A percentile compares a stretch with the other conserved stretches of the same genome.
These are phyloP conservation scores for Drosophila mettleri DNA, from an alignment of 2,888 invertebrate genomes.

Conservation along the genomic window DNA sequence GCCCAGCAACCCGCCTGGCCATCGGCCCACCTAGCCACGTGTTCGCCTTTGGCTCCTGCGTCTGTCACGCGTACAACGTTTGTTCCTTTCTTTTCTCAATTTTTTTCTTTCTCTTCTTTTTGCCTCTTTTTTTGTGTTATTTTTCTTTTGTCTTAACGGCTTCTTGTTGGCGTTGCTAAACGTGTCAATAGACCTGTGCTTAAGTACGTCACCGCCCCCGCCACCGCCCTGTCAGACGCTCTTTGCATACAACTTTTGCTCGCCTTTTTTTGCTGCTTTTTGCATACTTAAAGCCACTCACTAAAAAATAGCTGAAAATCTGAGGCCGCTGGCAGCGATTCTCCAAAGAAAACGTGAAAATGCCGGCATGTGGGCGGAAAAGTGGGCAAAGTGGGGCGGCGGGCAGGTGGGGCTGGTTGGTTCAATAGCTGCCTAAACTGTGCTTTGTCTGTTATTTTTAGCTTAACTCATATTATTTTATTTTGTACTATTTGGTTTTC, in stretches of 20 bases:
- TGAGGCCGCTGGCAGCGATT: conserved; percentile 27
- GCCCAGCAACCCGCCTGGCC: neutral
- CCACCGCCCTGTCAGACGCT: neutral
- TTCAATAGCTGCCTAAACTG: conserved; percentile 7
- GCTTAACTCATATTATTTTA: conserved; percentile 29
- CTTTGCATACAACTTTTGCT: neutral
- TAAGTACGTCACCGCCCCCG: conserved; percentile 8
- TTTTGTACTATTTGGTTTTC: conserved; percentile 37
- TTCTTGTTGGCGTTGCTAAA: conserved; percentile 43
- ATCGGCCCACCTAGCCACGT: neutral
- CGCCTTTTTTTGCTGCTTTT: neutral
- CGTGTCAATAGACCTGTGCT: conserved; percentile 46
- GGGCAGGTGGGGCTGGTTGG: neutral
- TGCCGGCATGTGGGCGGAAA: neutral
- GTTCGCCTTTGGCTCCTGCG: neutral
- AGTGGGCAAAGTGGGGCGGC: too few relatives aligned
- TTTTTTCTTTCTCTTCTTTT: neutral
- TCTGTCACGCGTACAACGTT: conserved; percentile 12
- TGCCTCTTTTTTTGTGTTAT: conserved; percentile 2
- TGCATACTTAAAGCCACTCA: conserved; percentile 8
- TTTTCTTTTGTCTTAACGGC: conserved; percentile 30
- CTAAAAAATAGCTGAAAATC: conserved; percentile 20
- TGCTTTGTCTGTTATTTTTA: conserved; percentile 4
- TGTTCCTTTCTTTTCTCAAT: conserved; percentile 6
- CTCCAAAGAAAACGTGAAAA: conserved; percentile 5